Percentiles rank a stretch among this genome's conserved stretches.
These are phyloP conservation scores for Rotaria socialis DNA, from an alignment of 2,888 invertebrate genomes.

Conservation along the genomic window DNA sequence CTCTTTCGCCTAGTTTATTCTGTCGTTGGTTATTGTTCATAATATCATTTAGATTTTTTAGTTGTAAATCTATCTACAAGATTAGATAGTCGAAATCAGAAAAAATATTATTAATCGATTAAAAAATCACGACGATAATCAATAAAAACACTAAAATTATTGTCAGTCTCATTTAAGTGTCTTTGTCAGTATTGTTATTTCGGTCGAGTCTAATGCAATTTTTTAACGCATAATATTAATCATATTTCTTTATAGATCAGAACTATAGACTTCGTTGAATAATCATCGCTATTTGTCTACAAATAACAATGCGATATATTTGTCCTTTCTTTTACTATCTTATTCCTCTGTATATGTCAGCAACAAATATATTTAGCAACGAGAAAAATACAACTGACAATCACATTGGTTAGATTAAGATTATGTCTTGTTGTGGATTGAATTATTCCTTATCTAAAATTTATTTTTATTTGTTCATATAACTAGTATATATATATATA, in stretches of 20 bases:
- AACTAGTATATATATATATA: background rate
- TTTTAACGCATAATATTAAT: background rate
- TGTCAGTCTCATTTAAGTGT: too few species aligned
- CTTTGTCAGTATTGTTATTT: background rate
- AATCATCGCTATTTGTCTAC: background rate
- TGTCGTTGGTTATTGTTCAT: too few species aligned
- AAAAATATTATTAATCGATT: background rate
- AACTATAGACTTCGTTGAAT: background rate
- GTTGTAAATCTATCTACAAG: too few species aligned
- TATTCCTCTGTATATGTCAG: background rate
- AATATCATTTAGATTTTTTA: too few species aligned
- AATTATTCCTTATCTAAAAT: background rate
- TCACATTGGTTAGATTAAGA: background rate
- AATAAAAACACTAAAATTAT: too few species aligned
- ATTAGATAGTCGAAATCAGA: background rate
- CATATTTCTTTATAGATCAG: background rate
- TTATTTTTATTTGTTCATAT: background rate
- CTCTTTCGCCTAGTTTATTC: too few species aligned
- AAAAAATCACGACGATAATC: background rate
- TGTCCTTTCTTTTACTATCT: background rate
- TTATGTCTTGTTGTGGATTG: background rate
- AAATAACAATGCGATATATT: background rate
- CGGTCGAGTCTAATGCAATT: background rate
- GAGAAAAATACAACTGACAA: background rate
- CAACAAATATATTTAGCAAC: background rate